These are phyloP conservation scores for Tragopan temminckii DNA, from an alignment of 2,797 vertebrate species.

Conservation along the genomic window DNA sequence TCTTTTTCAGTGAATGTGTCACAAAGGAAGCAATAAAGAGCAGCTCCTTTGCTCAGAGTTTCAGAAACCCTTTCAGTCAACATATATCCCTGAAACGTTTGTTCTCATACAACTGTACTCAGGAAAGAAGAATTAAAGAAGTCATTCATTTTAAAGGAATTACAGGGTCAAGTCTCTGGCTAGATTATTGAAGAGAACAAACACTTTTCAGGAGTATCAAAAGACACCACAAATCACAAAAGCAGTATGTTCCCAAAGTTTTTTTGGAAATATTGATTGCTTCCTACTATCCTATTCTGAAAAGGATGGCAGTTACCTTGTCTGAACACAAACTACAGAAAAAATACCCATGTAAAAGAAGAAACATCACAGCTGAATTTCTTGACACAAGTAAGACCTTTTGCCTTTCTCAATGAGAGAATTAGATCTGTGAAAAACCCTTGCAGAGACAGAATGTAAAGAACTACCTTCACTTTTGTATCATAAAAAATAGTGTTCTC, in stretches of 20 bases:
- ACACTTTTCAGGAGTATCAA: constrained; percentile 33
- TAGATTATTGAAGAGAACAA: constrained; percentile 60
- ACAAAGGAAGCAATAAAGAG: constrained; percentile 4
- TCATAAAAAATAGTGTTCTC: background rate
- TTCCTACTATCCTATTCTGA: constrained; percentile 31
- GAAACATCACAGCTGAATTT: constrained; percentile 47
- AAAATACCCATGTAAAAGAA: constrained; percentile 8
- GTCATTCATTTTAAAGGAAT: constrained; percentile 22
- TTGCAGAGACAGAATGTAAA: constrained; percentile 14
- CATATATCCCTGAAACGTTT: background rate
- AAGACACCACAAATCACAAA: constrained; percentile 35
- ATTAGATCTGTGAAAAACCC: constrained; percentile 29
- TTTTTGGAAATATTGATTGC: constrained; percentile 59
- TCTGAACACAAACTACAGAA: constrained; percentile 38
- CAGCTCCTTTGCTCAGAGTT: background rate
- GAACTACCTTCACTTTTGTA: constrained; percentile 17
- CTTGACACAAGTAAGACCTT: constrained; percentile 23
- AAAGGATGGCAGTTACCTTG: constrained; percentile 23
- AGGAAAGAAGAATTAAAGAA: constrained; percentile 51
- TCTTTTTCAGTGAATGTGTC: background rate
- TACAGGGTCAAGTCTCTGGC: constrained; percentile 43
- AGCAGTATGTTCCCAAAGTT: constrained; percentile 12
- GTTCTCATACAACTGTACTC: background rate
- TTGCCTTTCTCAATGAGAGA: constrained; percentile 25
- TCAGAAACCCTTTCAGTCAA: constrained; percentile 37